Percentiles rank a stretch among this genome's conserved stretches.
These are phyloP conservation scores for Leptopilina syphax DNA, from an alignment of 2,888 invertebrate species.

Conservation along the genomic window DNA sequence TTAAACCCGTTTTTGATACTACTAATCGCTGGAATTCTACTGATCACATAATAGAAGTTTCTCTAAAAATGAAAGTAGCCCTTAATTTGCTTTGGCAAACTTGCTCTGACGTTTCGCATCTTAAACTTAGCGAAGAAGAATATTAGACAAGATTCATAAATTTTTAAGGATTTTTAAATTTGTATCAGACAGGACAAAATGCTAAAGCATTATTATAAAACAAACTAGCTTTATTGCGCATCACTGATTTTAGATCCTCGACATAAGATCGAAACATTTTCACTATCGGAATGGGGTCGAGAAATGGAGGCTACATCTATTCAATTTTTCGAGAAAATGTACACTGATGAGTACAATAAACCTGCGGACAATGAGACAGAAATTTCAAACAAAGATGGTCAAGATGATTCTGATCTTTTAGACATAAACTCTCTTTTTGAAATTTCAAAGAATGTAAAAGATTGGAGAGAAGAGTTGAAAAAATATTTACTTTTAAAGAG, in stretches of 20 bases:
- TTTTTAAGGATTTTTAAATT: slow-evolving; percentile 44
- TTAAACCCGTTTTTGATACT: slow-evolving; percentile 28
- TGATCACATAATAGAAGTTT: slow-evolving; percentile 37
- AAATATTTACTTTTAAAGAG: slow-evolving; percentile 32
- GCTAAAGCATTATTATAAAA: slow-evolving; percentile 44
- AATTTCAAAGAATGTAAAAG: not conserved
- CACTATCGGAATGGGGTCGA: slow-evolving; percentile 31
- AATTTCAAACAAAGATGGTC: not conserved
- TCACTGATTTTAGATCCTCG: slow-evolving; percentile 45
- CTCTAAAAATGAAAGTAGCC: slow-evolving; percentile 34
- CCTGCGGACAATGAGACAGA: not conserved
- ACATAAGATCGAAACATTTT: slow-evolving; percentile 39
- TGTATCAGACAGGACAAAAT: slow-evolving; percentile 43
- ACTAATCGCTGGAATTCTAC: slow-evolving; percentile 42
- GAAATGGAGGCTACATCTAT: slow-evolving; percentile 35
- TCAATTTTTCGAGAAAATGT: slow-evolving; percentile 37
- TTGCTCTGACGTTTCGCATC: not conserved
- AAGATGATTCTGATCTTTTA: not conserved
- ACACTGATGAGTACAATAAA: not conserved
- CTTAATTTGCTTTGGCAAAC: slow-evolving; percentile 38
- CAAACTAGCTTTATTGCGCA: slow-evolving; percentile 42
- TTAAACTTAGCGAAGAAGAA: slow-evolving; percentile 9
- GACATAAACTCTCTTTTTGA: not conserved
- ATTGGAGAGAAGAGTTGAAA: not conserved
- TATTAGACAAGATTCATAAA: not conserved